Evolutionary conservation across 1,140 invertebrate species (phyloP), one percentile per base, ranked within the genome.

Genomic region (Eufriesea mexicana): DNA sequence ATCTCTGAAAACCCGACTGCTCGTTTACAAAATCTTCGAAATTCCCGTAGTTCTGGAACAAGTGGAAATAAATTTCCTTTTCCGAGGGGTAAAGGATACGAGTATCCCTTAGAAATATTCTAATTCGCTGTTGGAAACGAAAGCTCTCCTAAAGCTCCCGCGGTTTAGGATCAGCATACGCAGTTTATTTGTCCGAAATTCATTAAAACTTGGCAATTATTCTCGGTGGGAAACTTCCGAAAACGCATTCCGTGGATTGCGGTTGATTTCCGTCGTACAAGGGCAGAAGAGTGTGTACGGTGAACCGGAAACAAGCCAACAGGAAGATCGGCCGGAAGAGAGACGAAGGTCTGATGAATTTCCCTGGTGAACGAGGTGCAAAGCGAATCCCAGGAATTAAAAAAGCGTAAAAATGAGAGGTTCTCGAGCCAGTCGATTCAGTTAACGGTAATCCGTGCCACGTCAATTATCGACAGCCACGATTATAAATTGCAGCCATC

Each of bases 401-500:
- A 84, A 87, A 75, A 79, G 81, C 82, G 82, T 84, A 84, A 87
- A 87, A 87, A 81, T 82, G 81, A 82, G 71, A 57, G 84, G 49
- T 75, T 74, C 82, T 78, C 66, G 54, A 54, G 64, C 61, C 14
- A 28, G 23, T 59, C 49, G 85, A 84, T 84, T 84, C 85, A 62
- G 72, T 84, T 78, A 83, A 84, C 82, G 72, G 76, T 75, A 79
- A 87, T 80, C 72, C 72, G 64, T 64, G 84, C 68, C 75, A 20
- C 82, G 85, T 87, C 86, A 83, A 87, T 87, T 87, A 87, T 87
- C 86, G 86, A 84, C 86, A 87, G 83, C 76, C 25, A 25, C 73
- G 81, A 87, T 87, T 87, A 87, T 87, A 87, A 87, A 87, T 87
- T 74, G 76, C 76, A 61, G 59, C 62, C 47, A 35, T 49, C 71